Conservation (phyloP, 1,140 invertebrate genomes). For the Penaeus indicus region DNA sequence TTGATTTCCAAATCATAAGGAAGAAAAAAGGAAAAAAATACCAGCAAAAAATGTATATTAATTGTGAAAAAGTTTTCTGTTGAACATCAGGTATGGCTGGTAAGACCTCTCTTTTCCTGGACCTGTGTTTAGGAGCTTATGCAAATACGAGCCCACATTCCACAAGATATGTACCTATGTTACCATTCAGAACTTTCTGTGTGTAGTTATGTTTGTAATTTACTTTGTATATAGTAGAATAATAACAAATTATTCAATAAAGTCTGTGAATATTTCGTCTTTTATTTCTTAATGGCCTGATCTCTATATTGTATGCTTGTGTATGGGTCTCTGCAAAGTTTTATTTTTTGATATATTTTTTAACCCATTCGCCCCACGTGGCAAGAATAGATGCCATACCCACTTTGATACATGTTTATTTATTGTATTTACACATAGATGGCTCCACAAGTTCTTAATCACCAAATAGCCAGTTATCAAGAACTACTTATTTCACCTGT, state of each 20-base stretch:
- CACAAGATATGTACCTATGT: constrained; percentile 48
- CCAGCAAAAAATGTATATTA: no score
- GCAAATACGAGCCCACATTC: constrained; percentile 49
- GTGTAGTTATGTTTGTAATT: constrained; percentile 50
- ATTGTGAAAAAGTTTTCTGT: no score
- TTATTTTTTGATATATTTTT: no score
- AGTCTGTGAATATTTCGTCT: constrained; percentile 24
- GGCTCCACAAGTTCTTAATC: no score
- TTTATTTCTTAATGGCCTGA: not conserved
- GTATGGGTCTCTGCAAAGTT: not conserved
- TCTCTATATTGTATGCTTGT: not conserved
- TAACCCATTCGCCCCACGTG: no score
- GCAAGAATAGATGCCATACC: no score
- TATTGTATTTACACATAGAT: no score
- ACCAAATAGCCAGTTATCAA: no score
- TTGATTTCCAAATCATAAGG: no score
- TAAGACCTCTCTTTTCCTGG: not conserved
- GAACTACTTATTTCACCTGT: no score
- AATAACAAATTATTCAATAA: constrained; percentile 49
- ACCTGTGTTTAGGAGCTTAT: constrained; percentile 13
- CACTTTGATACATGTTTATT: no score
- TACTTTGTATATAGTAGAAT: constrained; percentile 56
- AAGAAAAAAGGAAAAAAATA: no score
- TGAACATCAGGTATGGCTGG: not conserved
- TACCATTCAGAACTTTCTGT: constrained; percentile 55